Percentiles rank a stretch among this genome's conserved stretches.
These are phyloP conservation scores for Drosophila tropicalis DNA, from an alignment of 1,140 invertebrate genomes.

Conservation along the genomic window DNA sequence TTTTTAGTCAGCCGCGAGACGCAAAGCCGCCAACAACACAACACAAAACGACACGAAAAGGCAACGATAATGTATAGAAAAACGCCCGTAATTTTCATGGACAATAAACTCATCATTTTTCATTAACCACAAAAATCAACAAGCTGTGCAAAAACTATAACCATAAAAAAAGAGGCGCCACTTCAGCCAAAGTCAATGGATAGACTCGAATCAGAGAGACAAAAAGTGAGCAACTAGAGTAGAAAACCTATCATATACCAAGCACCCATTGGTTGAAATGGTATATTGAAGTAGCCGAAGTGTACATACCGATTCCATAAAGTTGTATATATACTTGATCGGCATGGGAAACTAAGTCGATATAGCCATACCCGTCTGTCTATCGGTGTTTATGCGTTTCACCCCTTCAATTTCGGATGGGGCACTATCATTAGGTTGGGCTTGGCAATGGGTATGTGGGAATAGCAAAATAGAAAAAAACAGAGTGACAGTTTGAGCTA, in stretches of 20 bases:
- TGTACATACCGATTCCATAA: too few relatives aligned
- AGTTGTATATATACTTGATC: too few relatives aligned
- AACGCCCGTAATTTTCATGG: conserved; percentile 55
- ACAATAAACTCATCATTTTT: conserved; percentile 60
- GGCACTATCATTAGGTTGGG: too few relatives aligned
- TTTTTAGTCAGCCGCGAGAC: conserved; percentile 61
- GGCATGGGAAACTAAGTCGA: too few relatives aligned
- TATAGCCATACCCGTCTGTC: too few relatives aligned
- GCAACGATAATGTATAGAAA: conserved; percentile 11
- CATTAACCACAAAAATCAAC: conserved; percentile 71
- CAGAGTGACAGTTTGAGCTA: too few relatives aligned
- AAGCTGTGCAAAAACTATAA: conserved; percentile 60
- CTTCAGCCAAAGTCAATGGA: conserved; percentile 42
- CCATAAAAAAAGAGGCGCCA: conserved; percentile 5
- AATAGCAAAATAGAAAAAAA: too few relatives aligned
- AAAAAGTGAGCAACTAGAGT: conserved; percentile 14
- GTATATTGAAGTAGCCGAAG: too few relatives aligned
- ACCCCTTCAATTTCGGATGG: too few relatives aligned
- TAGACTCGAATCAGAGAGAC: conserved; percentile 38
- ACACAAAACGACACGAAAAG: background rate
- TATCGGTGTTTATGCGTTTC: too few relatives aligned
- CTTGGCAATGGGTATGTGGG: too few relatives aligned
- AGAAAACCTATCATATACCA: background rate
- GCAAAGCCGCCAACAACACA: conserved; percentile 68
- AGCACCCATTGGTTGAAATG: too few relatives aligned